A percentile compares a stretch with the other conserved stretches of the same genome.
These are phyloP conservation scores for Andrena chrysosceles DNA, from an alignment of 2,888 invertebrate genomes.

Conservation along the genomic window DNA sequence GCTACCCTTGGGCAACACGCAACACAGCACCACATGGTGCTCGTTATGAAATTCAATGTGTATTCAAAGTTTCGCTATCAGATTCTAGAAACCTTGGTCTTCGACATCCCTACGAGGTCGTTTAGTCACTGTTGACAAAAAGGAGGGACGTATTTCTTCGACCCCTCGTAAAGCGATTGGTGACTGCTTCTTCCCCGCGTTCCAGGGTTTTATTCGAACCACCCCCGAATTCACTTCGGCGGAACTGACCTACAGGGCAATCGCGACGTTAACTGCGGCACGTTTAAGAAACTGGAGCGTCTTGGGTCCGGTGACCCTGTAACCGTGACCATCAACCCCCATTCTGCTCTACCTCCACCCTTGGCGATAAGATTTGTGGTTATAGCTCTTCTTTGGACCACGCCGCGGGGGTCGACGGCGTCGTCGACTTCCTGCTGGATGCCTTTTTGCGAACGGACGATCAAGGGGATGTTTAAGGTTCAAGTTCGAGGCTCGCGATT, in stretches of 20 bases:
- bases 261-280: slow-evolving; percentile 33
- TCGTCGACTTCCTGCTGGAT: slow-evolving; percentile 50
- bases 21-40: not conserved
- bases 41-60: not conserved
- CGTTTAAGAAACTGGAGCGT: slow-evolving; percentile 66
- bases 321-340: slow-evolving; percentile 72
- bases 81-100: not conserved
- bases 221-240: slow-evolving; percentile 1
- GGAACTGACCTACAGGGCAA: slow-evolving; percentile 55
- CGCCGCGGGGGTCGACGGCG: slow-evolving; percentile 66
- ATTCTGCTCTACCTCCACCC: slow-evolving; percentile 68
- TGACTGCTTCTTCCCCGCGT: not conserved
- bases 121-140: not conserved
- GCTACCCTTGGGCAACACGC: slow-evolving; percentile 2
- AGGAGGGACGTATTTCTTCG: slow-evolving; percentile 1
- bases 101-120: not conserved
- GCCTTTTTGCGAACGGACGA: slow-evolving; percentile 33
- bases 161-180: not conserved
- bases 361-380: slow-evolving; percentile 82
- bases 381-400: slow-evolving; percentile 78
- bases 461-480: slow-evolving; percentile 29
- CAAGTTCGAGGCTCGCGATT: slow-evolving; percentile 6
- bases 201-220: not conserved
- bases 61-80: not conserved
- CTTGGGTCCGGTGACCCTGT: slow-evolving; percentile 63